Evolutionary conservation across 2,888 invertebrate species (phyloP).

Genomic region (Anoncus sp.): DNA sequence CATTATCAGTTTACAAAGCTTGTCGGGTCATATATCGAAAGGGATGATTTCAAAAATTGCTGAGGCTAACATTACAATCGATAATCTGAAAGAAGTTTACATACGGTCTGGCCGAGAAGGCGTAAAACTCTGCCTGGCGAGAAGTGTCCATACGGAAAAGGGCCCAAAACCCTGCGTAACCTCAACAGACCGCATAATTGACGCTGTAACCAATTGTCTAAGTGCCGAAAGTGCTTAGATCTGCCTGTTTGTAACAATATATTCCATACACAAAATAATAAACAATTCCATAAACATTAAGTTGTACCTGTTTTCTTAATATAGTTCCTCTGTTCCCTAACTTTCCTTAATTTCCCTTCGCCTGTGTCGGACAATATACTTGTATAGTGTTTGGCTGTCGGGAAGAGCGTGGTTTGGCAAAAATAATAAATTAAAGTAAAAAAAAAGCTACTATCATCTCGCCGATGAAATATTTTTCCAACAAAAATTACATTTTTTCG

Average conservation of each 20-base stretch:
- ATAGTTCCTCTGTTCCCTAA: too few relatives aligned
- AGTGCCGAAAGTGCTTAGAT: constrained; percentile 9
- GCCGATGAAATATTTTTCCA: too few relatives aligned
- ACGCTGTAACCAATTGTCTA: constrained; percentile 20
- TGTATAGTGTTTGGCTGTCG: background rate
- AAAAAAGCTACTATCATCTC: too few relatives aligned
- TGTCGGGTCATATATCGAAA: constrained; percentile 22
- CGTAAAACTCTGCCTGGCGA: constrained; percentile 15
- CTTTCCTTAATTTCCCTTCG: too few relatives aligned
- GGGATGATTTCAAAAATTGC: constrained; percentile 25
- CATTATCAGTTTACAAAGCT: constrained; percentile 8
- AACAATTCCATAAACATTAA: too few relatives aligned
- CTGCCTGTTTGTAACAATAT: constrained; percentile 9
- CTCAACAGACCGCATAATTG: constrained; percentile 1
- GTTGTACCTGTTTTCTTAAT: too few relatives aligned
- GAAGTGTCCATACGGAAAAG: constrained; percentile 20
- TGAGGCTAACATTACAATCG: constrained; percentile 18
- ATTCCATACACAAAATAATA: too few relatives aligned
- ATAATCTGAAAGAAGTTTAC: constrained; percentile 17
- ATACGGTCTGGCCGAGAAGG: constrained; percentile 26
- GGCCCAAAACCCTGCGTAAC: constrained; percentile 18
- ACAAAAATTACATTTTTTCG: too few relatives aligned
- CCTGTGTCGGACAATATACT: too few relatives aligned
- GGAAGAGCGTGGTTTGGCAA: too few relatives aligned
- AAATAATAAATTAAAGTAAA: too few relatives aligned